Percentiles rank a stretch among this genome's conserved stretches.
These are phyloP conservation scores for Alauda arvensis DNA, from an alignment of 2,797 vertebrate genomes.

Conservation along the genomic window DNA sequence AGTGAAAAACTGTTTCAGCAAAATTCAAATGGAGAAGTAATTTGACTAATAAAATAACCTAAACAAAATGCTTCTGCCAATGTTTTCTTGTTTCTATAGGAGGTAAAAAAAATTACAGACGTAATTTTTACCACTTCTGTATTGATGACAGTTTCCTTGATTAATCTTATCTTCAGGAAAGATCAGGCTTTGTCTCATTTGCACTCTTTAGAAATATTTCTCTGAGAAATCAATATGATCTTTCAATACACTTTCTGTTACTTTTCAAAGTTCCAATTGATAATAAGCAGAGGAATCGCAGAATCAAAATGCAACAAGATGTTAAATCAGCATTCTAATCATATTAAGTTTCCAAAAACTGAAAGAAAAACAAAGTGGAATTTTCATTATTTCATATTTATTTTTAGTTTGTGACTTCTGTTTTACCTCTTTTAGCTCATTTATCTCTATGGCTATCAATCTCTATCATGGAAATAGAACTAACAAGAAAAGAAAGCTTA, in stretches of 20 bases:
- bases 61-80: neutral
- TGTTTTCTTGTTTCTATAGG: neutral
- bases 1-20: neutral
- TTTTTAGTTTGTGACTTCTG: neutral
- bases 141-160: neutral
- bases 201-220: neutral
- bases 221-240: neutral
- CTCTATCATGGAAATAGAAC: neutral
- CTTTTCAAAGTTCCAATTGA: neutral
- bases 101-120: neutral
- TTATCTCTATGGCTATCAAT: fast-evolving
- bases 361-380: neutral
- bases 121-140: neutral
- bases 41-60: neutral
- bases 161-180: neutral
- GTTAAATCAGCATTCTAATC: neutral
- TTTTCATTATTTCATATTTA: neutral
- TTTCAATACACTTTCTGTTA: neutral
- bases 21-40: neutral
- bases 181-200: neutral
- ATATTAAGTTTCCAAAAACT: neutral
- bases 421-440: neutral
- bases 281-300: neutral
- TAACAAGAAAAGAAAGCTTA: neutral
- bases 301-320: neutral